Conservation (phyloP, 2,888 invertebrate species). For the Escarpia spicata region DNA sequence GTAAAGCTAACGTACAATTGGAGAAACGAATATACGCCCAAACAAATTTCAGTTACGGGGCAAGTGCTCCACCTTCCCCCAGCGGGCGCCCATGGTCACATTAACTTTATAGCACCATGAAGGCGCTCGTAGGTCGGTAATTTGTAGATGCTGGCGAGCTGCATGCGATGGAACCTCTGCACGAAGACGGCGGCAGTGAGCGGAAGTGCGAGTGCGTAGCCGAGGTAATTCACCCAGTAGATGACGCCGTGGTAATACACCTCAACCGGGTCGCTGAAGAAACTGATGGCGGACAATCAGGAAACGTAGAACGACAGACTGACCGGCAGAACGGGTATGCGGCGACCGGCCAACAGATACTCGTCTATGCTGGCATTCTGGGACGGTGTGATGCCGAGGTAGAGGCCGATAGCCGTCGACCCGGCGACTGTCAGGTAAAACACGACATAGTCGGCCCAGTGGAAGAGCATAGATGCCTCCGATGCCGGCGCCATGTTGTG, state of each 20-base stretch:
- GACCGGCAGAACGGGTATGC: neutral
- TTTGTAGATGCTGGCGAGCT: neutral
- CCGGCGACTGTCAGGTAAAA: constrained; percentile 32
- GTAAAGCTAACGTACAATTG: too few relatives aligned
- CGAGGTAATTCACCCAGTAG: too few relatives aligned
- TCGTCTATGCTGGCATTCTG: neutral
- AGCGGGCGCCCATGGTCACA: too few relatives aligned
- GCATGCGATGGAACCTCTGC: neutral
- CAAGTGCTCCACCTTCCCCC: too few relatives aligned
- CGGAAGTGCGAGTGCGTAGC: neutral
- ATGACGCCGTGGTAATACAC: neutral
- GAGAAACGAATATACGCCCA: too few relatives aligned
- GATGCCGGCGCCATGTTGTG: neutral
- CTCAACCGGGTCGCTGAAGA: neutral
- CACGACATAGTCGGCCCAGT: constrained; percentile 41
- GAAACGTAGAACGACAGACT: neutral
- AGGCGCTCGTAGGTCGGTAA: neutral
- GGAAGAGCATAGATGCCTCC: constrained; percentile 26
- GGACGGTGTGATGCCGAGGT: constrained; percentile 54
- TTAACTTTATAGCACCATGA: too few relatives aligned
- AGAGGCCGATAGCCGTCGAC: constrained; percentile 48
- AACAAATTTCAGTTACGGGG: too few relatives aligned
- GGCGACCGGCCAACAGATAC: neutral
- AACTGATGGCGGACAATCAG: neutral
- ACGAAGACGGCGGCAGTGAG: neutral